Evolutionary conservation across 2,113 vertebrate genomes (phyloP), one percentile per base, ranked within the genome.

Genomic region (Pachyramphus minor): DNA sequence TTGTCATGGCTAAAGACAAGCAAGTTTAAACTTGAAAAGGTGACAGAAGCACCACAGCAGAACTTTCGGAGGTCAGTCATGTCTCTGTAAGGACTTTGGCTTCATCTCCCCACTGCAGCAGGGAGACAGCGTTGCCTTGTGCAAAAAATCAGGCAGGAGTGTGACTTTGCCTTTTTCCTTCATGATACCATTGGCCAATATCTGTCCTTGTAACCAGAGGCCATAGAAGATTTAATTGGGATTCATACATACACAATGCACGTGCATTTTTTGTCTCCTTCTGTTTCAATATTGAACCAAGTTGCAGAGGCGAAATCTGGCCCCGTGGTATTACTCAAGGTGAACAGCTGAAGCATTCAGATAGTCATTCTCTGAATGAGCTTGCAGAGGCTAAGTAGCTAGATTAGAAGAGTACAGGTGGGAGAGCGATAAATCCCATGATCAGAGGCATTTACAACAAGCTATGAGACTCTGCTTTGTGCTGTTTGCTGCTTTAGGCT

Each of bases 331-430:
- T 93, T 82, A 83, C 45, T 88, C 52, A 95, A 96, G 93, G 85
- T 90, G 90, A 95, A 88, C 93, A 97, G 95, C 93, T 97, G 96
- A 93, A 96, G 56, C 59, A 81, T 78, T 86, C 93, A 92, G 90
- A 95, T 94, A 96, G 95, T 59, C 59, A 31, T 75, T 89, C 58
- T 77, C 47, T 74, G 83, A 90, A 90, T 78, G 59, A 91, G 77
- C 52, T 83, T 75, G 90, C 72, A 63, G 79, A 77, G 68, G 68
- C 82, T 96, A 93, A 96, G 84, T 62, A 96, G 85, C 35, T 85
- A 81, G 95, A 95, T 96, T 96, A 96, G 86, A 75, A 86, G 89
- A 75, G 55, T 80, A 67, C 87, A 97, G 93, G 93, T 92, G 90
- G 86, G 79, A 75, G 89, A 90, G 64, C 0, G 19, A 95, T 91